Evolutionary conservation across 2,888 invertebrate genomes (phyloP), one percentile per base, ranked within the genome.

Genomic region (Heliconius cydno): DNA sequence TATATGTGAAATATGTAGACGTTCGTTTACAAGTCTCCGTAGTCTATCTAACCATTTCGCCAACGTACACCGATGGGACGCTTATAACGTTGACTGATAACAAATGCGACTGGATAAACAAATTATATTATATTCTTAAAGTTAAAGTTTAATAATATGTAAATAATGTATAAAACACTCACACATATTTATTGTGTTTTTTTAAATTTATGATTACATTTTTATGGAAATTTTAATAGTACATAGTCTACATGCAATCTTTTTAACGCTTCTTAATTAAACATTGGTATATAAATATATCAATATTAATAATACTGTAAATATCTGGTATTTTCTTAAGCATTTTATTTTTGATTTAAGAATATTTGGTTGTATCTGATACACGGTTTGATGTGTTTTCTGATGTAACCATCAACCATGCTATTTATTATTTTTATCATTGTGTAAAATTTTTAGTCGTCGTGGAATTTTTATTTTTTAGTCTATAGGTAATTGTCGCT

Each of bases 41-140:
- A 86, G 87, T 9, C 83, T 92, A 79, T 81, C 84, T 72, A 92
- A 92, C 83, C 92, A 92, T 81, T 86, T 86, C 79, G 86, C 87
- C 13, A 86, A 83, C 1, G 85, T 90, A 68, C 92, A 92, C 80
- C 87, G 89, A 2, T 83, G 84, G 28, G 87, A 87, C n/a, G 86
- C 86, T 4, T 90, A 88, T 13, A 84, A 78, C 66, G 91, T 91
- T 83, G 85, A 34, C 13, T 84, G 78, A 80, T 92, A 92, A 82
- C 30, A 7, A 28, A 15, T 66, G 6, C 19, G 30, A 28, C 6
- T 65, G 28, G 63, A 25, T 65, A 25, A 3, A 25, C 5, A 65
- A 10, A 34, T 22, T 3, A 67, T n/a, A 34, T 34, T 34, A 34
- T 3, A 12, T n/a, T 9, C 34, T 22, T 67, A 67, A 34, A 22